Evolutionary conservation across 1,140 invertebrate species (phyloP).

Genomic region (Heliconius hewitsoni): DNA sequence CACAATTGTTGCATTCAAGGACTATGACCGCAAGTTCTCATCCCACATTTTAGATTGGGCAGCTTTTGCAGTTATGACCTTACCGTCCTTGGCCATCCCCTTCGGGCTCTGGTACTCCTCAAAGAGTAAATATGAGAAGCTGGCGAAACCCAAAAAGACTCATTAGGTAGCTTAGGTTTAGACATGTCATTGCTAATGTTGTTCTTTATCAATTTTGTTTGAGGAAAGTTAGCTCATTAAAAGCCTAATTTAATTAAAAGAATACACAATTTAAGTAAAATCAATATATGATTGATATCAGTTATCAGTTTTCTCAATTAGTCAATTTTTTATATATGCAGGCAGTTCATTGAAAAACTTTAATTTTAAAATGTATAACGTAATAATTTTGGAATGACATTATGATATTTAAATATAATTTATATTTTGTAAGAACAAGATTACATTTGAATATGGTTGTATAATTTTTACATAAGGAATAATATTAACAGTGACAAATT

Average conservation of each 20-base stretch:
- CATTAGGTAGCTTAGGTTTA: conserved; percentile 64
- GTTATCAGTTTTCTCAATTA: too few species aligned
- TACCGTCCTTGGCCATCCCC: conserved; percentile 96
- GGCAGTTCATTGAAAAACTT: too few species aligned
- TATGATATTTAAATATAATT: background rate
- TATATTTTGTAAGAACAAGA: background rate
- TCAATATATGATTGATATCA: too few species aligned
- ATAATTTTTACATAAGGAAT: conserved; percentile 13
- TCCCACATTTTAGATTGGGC: conserved; percentile 98
- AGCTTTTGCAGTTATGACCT: conserved; percentile 97
- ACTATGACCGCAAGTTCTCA: conserved; percentile 99
- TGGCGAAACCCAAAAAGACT: conserved; percentile 86
- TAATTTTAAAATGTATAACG: background rate
- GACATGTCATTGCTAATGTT: conserved; percentile 56
- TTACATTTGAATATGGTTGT: background rate
- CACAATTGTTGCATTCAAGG: conserved; percentile 95
- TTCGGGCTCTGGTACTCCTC: conserved; percentile 96
- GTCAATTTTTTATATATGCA: too few species aligned
- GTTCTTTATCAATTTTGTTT: conserved; percentile 10
- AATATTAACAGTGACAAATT: conserved; percentile 50
- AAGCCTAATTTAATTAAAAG: background rate
- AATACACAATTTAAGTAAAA: too few species aligned
- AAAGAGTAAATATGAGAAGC: conserved; percentile 96
- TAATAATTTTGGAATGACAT: background rate
- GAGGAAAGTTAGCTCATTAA: background rate